These are phyloP conservation scores for Pseudorasbora parva DNA, from an alignment of 2,113 vertebrate species.

Conservation along the genomic window DNA sequence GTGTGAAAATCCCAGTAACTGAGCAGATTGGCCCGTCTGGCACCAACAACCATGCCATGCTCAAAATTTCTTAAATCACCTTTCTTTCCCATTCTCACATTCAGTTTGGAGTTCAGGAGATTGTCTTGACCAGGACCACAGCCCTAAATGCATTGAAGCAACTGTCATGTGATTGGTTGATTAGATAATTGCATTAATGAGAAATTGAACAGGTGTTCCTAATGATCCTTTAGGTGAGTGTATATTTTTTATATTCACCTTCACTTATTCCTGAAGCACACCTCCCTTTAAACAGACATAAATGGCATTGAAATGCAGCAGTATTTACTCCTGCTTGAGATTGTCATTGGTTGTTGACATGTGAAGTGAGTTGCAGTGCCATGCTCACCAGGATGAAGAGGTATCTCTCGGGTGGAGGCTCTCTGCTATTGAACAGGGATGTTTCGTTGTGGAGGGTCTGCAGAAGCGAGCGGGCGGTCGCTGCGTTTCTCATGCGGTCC, in stretches of 20 bases:
- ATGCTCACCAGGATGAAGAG: conserved; percentile 82
- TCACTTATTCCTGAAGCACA: neutral
- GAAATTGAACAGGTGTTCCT: too few relatives aligned
- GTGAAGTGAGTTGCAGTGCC: neutral
- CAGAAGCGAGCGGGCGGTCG: conserved; percentile 73
- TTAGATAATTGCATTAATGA: too few relatives aligned
- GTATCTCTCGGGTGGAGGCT: conserved; percentile 82
- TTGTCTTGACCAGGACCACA: too few relatives aligned
- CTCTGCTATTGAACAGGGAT: conserved; percentile 73
- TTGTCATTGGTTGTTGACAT: neutral
- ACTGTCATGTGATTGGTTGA: too few relatives aligned
- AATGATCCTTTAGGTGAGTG: too few relatives aligned
- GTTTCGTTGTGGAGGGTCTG: conserved; percentile 74
- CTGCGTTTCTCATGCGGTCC: conserved; percentile 78
- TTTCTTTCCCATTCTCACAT: too few relatives aligned
- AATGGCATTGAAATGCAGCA: neutral
- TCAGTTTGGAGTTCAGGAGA: too few relatives aligned
- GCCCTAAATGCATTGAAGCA: too few relatives aligned
- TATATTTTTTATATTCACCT: neutral
- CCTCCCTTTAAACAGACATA: neutral
- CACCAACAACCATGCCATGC: too few relatives aligned
- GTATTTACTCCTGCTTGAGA: neutral
- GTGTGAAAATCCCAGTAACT: too few relatives aligned
- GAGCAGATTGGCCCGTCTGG: too few relatives aligned
- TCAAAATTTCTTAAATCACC: too few relatives aligned